phyloP scores from a whole-genome alignment of 2,888 invertebrate species.

The Dicyrtomina minuta region DNA sequence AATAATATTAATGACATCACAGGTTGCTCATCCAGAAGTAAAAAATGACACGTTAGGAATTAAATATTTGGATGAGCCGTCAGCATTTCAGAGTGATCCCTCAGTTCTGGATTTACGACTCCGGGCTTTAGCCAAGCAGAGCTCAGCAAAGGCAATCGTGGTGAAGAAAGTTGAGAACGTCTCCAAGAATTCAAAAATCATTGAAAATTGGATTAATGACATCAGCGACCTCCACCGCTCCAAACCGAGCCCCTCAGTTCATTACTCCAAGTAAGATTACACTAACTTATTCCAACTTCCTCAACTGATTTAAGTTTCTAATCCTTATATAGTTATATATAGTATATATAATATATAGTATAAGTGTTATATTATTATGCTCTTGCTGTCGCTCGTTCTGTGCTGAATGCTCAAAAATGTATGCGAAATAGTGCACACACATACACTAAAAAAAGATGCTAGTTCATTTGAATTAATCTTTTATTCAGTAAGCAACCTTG shows the following conservation, averaged over 20 bases:
- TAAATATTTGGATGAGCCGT: constrained; percentile 89
- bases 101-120: constrained; percentile 90
- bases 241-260: constrained; percentile 82
- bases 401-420: no score
- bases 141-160: constrained; percentile 62
- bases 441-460: no score
- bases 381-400: no score
- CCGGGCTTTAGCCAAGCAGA: constrained; percentile 69
- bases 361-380: no score
- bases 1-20: no score
- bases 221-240: constrained; percentile 88
- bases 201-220: constrained; percentile 96
- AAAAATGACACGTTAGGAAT: constrained; percentile 68
- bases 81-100: constrained; percentile 91
- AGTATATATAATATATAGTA: no score
- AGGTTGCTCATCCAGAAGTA: constrained; percentile 69
- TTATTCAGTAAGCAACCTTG: constrained; percentile 1
- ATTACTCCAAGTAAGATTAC: constrained; percentile 68
- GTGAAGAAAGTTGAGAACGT: constrained; percentile 58
- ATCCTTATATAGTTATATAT: no score
- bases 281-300: not conserved
- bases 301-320: not conserved
- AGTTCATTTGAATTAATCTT: constrained; percentile 8
- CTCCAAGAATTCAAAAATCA: constrained; percentile 81
- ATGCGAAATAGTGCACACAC: no score